Evolutionary conservation across 1,140 invertebrate genomes (phyloP).

Genomic region (Drosophila arawakana): DNA sequence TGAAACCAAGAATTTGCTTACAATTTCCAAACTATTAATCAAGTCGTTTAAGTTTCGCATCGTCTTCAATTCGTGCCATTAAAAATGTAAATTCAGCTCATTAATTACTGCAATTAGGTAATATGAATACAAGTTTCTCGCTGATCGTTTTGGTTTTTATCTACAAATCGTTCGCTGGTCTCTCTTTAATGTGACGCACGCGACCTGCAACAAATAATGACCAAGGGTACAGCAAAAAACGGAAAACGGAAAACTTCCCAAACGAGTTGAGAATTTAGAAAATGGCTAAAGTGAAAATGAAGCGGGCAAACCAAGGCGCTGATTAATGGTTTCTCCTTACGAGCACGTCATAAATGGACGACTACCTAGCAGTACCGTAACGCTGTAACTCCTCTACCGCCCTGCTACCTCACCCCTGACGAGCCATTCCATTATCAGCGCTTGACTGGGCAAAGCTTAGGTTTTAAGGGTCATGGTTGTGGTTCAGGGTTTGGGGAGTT

Average conservation of each 20-base stretch:
- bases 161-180: conserved; percentile 47
- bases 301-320: conserved; percentile 46
- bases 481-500: not conserved
- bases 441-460: conserved; percentile 45
- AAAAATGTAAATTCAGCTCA: conserved; percentile 64
- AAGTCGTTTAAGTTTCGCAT: conserved; percentile 21
- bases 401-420: not conserved
- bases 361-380: conserved; percentile 45
- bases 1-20: too few species aligned
- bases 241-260: conserved; percentile 29
- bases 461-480: not conserved
- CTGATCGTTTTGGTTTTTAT: conserved; percentile 57
- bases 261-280: conserved; percentile 12
- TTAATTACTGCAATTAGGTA: conserved; percentile 77
- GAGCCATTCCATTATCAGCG: conserved; percentile 52
- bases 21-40: conserved; percentile 41
- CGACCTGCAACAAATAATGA: conserved; percentile 55
- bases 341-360: conserved; percentile 70
- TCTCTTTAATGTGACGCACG: conserved; percentile 54
- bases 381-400: not conserved
- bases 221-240: conserved; percentile 14
- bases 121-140: conserved; percentile 44
- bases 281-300: not conserved
- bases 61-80: conserved; percentile 33
- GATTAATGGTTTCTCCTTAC: conserved; percentile 74